Percentiles rank a stretch among this genome's conserved stretches.
Conservation (phyloP, 2,113 vertebrate genomes). For the Daphoenositta chrysoptera region DNA sequence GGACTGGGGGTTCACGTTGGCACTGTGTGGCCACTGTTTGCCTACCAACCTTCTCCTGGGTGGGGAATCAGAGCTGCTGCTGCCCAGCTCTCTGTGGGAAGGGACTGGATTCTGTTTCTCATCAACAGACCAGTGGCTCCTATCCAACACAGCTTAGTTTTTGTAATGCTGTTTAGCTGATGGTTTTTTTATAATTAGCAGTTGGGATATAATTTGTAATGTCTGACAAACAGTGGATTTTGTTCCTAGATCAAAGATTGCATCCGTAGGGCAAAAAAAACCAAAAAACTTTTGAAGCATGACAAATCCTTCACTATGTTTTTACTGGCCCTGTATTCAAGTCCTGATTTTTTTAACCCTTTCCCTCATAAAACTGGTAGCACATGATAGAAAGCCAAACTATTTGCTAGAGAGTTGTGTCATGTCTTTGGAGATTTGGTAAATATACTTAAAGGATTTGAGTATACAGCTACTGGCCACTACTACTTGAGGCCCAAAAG, state of each 20-base stretch:
- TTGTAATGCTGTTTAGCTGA: not conserved
- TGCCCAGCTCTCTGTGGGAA: not conserved
- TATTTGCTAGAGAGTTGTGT: not conserved
- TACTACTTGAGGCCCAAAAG: not conserved
- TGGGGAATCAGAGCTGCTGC: not conserved
- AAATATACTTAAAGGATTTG: not conserved
- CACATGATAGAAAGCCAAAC: not conserved
- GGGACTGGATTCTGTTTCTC: not conserved
- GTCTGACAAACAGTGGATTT: not conserved
- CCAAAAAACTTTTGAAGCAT: not conserved
- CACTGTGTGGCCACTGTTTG: accelerated
- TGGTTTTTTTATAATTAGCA: not conserved
- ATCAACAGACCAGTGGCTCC: not conserved
- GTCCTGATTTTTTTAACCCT: not conserved
- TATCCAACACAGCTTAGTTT: not conserved
- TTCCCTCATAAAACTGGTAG: not conserved
- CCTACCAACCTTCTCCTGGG: not conserved
- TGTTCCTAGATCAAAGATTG: not conserved
- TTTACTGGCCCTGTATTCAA: not conserved
- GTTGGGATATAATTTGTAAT: not conserved
- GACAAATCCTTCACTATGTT: accelerated
- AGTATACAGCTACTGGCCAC: not conserved
- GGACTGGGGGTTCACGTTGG: accelerated
- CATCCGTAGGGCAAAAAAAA: not conserved
- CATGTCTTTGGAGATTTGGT: not conserved